Evolutionary conservation across 2,888 invertebrate species (phyloP).

Genomic region (Sialis fuliginosa): DNA sequence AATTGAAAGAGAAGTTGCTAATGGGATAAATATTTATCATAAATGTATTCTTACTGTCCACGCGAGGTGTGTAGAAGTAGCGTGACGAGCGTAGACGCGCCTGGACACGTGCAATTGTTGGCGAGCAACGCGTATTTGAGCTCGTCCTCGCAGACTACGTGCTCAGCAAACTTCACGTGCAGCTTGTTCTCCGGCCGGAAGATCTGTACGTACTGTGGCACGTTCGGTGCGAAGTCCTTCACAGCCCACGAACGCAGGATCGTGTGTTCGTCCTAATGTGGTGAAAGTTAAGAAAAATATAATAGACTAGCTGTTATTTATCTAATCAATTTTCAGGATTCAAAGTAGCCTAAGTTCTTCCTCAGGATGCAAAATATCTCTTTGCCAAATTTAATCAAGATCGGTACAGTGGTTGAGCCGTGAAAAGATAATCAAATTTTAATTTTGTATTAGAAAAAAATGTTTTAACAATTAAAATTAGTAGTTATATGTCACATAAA

Average conservation of each 20-base stretch:
- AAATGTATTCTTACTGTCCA: conserved; percentile 69
- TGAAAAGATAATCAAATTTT: too few species aligned
- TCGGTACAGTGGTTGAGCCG: too few species aligned
- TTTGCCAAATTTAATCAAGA: too few species aligned
- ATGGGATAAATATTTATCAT: too few species aligned
- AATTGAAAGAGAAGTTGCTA: background rate
- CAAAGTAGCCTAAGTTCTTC: too few species aligned
- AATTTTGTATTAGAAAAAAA: too few species aligned
- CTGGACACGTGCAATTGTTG: conserved; percentile 96
- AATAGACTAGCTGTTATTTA: background rate
- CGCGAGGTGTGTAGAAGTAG: conserved; percentile 89
- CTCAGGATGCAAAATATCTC: too few species aligned
- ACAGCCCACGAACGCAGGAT: conserved; percentile 85
- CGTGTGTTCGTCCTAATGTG: conserved; percentile 49
- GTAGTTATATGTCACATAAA: too few species aligned
- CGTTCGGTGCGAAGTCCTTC: conserved; percentile 91
- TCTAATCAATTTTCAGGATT: too few species aligned
- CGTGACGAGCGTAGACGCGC: conserved; percentile 91
- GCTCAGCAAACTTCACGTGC: conserved; percentile 97
- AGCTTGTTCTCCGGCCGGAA: conserved; percentile 97
- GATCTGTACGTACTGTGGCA: conserved; percentile 95
- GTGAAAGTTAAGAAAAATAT: background rate
- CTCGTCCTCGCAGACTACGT: conserved; percentile 97
- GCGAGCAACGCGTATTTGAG: conserved; percentile 96
- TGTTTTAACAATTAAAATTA: too few species aligned